Evolutionary conservation across 2,888 invertebrate genomes (phyloP).

Genomic region (Chymomyza caudatula): DNA sequence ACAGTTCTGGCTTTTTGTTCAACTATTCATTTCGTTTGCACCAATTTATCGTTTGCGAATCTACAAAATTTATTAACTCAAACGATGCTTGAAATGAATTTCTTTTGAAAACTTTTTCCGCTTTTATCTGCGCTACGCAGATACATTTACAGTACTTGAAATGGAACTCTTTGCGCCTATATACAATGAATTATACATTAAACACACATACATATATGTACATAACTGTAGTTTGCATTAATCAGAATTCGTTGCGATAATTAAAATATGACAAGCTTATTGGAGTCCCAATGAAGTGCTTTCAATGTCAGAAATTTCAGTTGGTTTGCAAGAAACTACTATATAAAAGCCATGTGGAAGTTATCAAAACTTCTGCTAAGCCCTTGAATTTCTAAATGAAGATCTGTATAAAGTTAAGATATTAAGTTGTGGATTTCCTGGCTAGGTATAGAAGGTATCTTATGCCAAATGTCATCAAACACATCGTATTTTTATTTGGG

Average conservation of each 20-base stretch:
- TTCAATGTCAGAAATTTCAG: constrained; percentile 50
- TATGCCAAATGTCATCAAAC: too few species aligned
- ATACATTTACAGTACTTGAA: constrained; percentile 45
- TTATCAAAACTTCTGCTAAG: background rate
- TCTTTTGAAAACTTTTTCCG: constrained; percentile 31
- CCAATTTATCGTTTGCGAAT: constrained; percentile 48
- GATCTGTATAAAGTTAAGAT: background rate
- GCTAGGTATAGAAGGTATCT: too few species aligned
- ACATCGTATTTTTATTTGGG: too few species aligned
- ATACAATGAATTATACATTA: too few species aligned
- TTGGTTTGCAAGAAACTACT: constrained; percentile 7
- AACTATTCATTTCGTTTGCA: constrained; percentile 33
- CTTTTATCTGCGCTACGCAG: constrained; percentile 10
- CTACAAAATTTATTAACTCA: constrained; percentile 50
- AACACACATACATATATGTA: constrained; percentile 19
- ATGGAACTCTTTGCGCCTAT: too few species aligned
- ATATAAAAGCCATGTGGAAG: background rate
- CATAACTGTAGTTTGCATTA: constrained; percentile 32
- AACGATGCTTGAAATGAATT: constrained; percentile 65
- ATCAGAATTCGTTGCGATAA: constrained; percentile 67
- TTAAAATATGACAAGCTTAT: constrained; percentile 65
- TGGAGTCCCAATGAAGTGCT: constrained; percentile 54
- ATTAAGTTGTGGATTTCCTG: too few species aligned
- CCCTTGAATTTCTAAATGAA: background rate
- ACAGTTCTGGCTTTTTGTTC: constrained; percentile 43